These are phyloP conservation scores for Trissonchulus latispiculum DNA, from an alignment of 2,888 invertebrate species.

Conservation along the genomic window DNA sequence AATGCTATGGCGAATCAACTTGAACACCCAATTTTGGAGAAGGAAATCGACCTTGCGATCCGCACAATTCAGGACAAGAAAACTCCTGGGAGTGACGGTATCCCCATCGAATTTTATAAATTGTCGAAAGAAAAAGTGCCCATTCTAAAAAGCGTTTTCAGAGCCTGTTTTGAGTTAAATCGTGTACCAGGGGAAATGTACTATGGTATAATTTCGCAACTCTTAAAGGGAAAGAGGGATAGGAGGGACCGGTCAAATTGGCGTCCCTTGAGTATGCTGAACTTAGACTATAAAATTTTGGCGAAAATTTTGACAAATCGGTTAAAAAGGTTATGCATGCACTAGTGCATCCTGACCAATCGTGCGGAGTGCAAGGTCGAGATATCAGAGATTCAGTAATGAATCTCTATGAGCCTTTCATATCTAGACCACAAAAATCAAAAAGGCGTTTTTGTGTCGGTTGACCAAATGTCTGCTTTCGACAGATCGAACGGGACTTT, in stretches of 20 bases:
- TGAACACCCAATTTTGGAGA: background rate
- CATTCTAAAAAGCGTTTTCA: background rate
- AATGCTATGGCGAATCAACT: background rate
- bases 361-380: background rate
- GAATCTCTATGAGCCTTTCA: no score
- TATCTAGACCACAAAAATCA: no score
- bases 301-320: background rate
- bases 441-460: background rate
- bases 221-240: background rate
- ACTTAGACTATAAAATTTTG: background rate
- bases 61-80: background rate
- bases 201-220: background rate
- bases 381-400: background rate
- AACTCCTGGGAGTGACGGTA: background rate
- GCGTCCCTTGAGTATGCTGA: background rate
- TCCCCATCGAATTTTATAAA: conserved; percentile 1
- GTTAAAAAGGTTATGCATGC: background rate
- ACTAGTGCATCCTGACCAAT: background rate
- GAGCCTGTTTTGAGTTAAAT: background rate
- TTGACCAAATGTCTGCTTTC: conserved; percentile 4
- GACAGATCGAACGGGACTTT: background rate
- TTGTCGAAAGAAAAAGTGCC: background rate
- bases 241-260: background rate
- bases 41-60: background rate
- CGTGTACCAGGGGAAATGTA: background rate